phyloP scores from a whole-genome alignment of 2,113 vertebrate species.

The Cricetomys ansorgei region DNA sequence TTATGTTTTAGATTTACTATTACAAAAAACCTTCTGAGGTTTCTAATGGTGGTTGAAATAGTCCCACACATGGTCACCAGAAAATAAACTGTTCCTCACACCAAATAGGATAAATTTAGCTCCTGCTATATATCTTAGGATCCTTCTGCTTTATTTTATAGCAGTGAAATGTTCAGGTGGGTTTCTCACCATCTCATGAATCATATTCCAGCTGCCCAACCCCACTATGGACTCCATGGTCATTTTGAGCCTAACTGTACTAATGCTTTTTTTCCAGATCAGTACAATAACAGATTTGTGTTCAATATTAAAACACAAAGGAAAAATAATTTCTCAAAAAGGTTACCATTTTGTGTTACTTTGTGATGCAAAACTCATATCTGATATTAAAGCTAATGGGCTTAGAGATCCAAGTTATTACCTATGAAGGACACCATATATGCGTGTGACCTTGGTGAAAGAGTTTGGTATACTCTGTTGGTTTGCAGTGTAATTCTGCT shows the following conservation, averaged over 20 bases:
- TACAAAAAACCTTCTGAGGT: constrained; percentile 7
- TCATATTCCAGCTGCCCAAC: constrained; percentile 53
- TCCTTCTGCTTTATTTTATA: constrained; percentile 41
- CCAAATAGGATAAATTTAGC: constrained; percentile 2
- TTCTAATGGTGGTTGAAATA: constrained; percentile 58
- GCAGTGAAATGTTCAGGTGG: constrained; percentile 35
- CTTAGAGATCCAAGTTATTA: not conserved
- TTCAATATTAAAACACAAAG: constrained; percentile 77
- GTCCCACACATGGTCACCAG: constrained; percentile 17
- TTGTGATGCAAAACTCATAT: not conserved
- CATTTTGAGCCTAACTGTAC: constrained; percentile 75
- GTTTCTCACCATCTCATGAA: constrained; percentile 50
- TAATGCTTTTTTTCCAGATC: constrained; percentile 75
- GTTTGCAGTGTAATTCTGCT: not conserved
- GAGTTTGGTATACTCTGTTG: not conserved
- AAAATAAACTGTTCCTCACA: constrained; percentile 58
- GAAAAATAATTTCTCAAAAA: not conserved
- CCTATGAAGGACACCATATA: not conserved
- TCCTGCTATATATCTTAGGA: constrained; percentile 37
- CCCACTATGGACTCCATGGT: constrained; percentile 7
- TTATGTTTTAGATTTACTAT: constrained; percentile 62
- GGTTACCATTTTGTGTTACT: not conserved
- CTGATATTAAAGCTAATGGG: not conserved
- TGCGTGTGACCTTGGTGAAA: not conserved
- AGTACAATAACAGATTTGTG: constrained; percentile 87